Conservation (phyloP, 1,140 invertebrate species). For the Tetragonula clypearis region DNA sequence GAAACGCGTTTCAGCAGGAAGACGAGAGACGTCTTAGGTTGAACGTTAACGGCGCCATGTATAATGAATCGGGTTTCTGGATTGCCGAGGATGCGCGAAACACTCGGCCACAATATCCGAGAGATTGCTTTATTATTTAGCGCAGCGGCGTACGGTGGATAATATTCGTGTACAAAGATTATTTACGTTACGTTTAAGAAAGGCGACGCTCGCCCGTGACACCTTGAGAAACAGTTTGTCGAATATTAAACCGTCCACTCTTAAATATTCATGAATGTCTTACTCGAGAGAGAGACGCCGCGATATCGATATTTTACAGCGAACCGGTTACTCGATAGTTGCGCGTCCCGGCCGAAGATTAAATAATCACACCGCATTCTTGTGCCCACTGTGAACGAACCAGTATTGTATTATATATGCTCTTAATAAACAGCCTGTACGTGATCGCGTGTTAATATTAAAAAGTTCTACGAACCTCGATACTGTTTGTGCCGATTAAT, state of each 20-base stretch:
- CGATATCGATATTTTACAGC: constrained; percentile 36
- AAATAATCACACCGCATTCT: constrained; percentile 45
- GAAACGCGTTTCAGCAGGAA: background rate
- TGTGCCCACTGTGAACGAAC: background rate
- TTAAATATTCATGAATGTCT: constrained; percentile 60
- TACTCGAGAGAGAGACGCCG: constrained; percentile 26
- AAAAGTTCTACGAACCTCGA: background rate
- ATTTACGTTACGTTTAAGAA: constrained; percentile 25
- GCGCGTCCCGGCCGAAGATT: constrained; percentile 21
- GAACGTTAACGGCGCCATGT: background rate
- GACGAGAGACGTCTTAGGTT: background rate
- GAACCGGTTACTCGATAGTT: constrained; percentile 48
- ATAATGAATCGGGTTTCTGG: background rate
- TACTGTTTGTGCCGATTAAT: constrained; percentile 36
- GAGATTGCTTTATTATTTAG: constrained; percentile 28
- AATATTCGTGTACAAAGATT: constrained; percentile 3
- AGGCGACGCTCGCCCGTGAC: constrained; percentile 24
- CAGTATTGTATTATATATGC: background rate
- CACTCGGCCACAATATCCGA: background rate
- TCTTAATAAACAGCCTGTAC: background rate
- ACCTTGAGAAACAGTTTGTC: constrained; percentile 40
- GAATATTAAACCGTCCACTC: constrained; percentile 50
- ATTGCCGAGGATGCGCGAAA: background rate
- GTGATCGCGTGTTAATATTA: constrained; percentile 21
- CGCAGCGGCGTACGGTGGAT: background rate